A percentile compares a stretch with the other conserved stretches of the same genome.
These are phyloP conservation scores for Periophthalmodon schlosseri DNA, from an alignment of 2,113 vertebrate genomes.

Conservation along the genomic window DNA sequence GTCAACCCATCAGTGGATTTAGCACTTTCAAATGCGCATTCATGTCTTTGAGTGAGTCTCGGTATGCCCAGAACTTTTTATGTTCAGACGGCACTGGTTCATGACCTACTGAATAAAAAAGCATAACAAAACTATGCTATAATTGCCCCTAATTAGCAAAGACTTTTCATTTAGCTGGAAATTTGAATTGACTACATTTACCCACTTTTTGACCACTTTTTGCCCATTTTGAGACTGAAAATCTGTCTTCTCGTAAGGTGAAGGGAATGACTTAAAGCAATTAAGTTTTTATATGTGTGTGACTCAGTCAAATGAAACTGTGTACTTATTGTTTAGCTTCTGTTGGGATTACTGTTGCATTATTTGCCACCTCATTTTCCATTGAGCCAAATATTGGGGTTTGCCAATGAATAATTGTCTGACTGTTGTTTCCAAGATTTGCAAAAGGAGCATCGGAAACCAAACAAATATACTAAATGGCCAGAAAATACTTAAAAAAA, in stretches of 20 bases:
- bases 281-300: slow-evolving; percentile 31
- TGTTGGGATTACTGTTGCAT: slow-evolving; percentile 24
- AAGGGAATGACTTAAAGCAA: slow-evolving; percentile 26
- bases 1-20: slow-evolving; percentile 69
- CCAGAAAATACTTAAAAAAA: neutral
- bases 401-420: slow-evolving; percentile 9
- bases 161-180: neutral
- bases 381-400: slow-evolving; percentile 1
- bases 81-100: slow-evolving; percentile 9
- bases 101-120: slow-evolving; percentile 7
- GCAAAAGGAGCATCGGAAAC: neutral
- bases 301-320: slow-evolving; percentile 44
- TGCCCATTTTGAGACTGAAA: neutral
- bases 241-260: slow-evolving; percentile 19
- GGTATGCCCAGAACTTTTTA: slow-evolving; percentile 17
- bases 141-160: neutral
- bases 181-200: neutral
- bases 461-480: neutral
- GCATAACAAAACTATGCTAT: neutral
- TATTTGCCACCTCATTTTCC: slow-evolving; percentile 31
- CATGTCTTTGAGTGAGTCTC: slow-evolving; percentile 6
- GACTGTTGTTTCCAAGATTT: neutral
- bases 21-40: slow-evolving; percentile 31
- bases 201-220: neutral
- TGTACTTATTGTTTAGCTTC: slow-evolving; percentile 25